phyloP scores from a whole-genome alignment of 2,113 vertebrate species.

The Astatotilapia flaviijosephi region DNA sequence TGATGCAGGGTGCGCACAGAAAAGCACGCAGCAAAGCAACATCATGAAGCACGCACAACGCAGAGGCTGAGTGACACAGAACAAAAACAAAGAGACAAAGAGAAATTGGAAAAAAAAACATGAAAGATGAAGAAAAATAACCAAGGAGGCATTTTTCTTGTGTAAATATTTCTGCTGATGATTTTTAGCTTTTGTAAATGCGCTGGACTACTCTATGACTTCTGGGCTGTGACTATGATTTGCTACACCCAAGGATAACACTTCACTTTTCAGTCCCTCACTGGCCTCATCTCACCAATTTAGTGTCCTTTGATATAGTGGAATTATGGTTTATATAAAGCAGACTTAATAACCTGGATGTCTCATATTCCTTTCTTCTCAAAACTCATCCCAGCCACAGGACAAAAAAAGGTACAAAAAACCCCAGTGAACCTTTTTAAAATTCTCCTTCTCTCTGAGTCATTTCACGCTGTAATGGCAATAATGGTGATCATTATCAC shows the following conservation, averaged over 20 bases:
- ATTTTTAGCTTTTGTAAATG: conserved; percentile 69
- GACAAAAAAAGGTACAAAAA: conserved; percentile 3
- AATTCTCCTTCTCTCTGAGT: conserved; percentile 39
- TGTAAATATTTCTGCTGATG: background rate
- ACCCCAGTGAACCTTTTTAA: conserved; percentile 15
- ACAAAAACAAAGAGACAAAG: background rate
- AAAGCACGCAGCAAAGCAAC: background rate
- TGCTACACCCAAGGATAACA: background rate
- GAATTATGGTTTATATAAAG: background rate
- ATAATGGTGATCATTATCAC: conserved; percentile 72
- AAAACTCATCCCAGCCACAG: background rate
- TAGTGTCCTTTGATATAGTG: background rate
- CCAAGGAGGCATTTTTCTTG: background rate
- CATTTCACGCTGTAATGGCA: conserved; percentile 62
- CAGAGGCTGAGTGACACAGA: background rate
- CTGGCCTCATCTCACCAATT: background rate
- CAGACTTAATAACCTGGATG: background rate
- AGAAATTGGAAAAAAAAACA: background rate
- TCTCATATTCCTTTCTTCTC: background rate
- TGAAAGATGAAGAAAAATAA: background rate
- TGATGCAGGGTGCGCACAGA: background rate
- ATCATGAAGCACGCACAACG: background rate
- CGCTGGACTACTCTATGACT: conserved; percentile 72
- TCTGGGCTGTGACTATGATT: conserved; percentile 35
- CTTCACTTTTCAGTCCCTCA: background rate